Conservation (phyloP, 1,140 invertebrate genomes). For the Drosophila bocqueti region DNA sequence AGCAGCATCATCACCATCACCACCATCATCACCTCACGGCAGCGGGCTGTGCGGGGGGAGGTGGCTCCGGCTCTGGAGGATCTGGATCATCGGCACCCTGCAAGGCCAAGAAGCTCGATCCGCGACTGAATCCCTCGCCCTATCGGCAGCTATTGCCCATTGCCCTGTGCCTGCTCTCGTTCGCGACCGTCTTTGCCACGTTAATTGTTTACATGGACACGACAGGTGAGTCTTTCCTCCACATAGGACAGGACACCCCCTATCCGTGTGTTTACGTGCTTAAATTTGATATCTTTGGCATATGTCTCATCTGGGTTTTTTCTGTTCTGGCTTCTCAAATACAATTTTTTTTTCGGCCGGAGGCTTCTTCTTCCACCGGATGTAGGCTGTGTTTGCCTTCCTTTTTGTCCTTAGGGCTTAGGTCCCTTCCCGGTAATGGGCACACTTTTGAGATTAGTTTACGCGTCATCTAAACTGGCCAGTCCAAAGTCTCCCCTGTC, state of each 20-base stretch:
- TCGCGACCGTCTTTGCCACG: slow-evolving; percentile 89
- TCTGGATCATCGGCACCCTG: slow-evolving; percentile 32
- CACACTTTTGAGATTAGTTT: slow-evolving; percentile 83
- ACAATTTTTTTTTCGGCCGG: slow-evolving; percentile 27
- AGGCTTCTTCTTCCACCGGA: slow-evolving; percentile 59
- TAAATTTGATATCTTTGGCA: slow-evolving; percentile 80
- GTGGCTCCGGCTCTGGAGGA: slow-evolving; percentile 9
- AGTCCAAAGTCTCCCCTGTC: slow-evolving; percentile 16
- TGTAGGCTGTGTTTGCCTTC: slow-evolving; percentile 79
- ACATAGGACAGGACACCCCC: slow-evolving; percentile 8
- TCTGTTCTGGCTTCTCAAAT: slow-evolving; percentile 8
- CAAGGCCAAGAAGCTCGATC: slow-evolving; percentile 83
- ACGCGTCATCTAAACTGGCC: slow-evolving; percentile 60
- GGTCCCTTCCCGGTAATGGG: slow-evolving; percentile 63
- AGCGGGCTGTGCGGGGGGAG: slow-evolving; percentile 36
- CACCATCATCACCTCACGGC: slow-evolving; percentile 63
- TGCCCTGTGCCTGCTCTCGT: slow-evolving; percentile 88
- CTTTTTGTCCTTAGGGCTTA: slow-evolving; percentile 21
- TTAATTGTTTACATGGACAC: slow-evolving; percentile 89
- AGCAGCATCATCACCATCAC: slow-evolving; percentile 66
- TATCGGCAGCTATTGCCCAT: slow-evolving; percentile 87
- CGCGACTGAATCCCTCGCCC: slow-evolving; percentile 78
- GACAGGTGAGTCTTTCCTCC: slow-evolving; percentile 86
- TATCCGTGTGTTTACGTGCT: slow-evolving; percentile 49
- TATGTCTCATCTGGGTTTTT: slow-evolving; percentile 64